These are phyloP conservation scores for Drosophila neonasuta DNA, from an alignment of 2,888 invertebrate species.

Conservation along the genomic window DNA sequence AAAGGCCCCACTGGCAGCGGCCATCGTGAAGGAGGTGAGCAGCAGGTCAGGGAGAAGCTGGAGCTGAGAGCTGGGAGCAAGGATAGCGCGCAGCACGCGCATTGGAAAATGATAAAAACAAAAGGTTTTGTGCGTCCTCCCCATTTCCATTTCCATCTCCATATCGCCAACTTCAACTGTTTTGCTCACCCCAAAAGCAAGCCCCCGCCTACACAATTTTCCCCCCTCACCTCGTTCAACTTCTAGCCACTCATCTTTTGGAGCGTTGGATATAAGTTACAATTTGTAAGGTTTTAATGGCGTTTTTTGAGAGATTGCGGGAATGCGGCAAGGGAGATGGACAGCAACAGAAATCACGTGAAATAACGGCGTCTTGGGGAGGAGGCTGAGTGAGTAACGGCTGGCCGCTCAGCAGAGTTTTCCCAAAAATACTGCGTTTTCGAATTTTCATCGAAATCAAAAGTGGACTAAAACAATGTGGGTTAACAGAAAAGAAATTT, in stretches of 20 bases:
- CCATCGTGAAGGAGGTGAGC: slow-evolving; percentile 71
- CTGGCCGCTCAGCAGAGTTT: slow-evolving; percentile 20
- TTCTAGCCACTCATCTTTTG: slow-evolving; percentile 59
- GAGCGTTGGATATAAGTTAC: slow-evolving; percentile 64
- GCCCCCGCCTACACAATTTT: background rate
- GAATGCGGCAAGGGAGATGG: background rate
- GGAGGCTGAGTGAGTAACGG: slow-evolving; percentile 10
- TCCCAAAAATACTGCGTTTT: slow-evolving; percentile 11
- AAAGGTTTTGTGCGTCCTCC: slow-evolving; percentile 57
- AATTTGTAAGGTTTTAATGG: slow-evolving; percentile 74
- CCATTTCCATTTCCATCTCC: slow-evolving; percentile 4
- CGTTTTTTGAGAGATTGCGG: slow-evolving; percentile 29
- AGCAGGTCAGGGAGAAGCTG: slow-evolving; percentile 9
- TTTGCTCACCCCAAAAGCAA: slow-evolving; percentile 7
- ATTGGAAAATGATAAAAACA: slow-evolving; percentile 75
- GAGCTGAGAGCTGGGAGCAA: slow-evolving; percentile 2
- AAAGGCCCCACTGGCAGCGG: slow-evolving; percentile 38
- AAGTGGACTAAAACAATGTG: background rate
- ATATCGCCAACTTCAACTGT: slow-evolving; percentile 8
- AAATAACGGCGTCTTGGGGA: slow-evolving; percentile 15
- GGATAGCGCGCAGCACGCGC: slow-evolving; percentile 48
- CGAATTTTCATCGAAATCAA: background rate
- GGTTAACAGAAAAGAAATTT: background rate
- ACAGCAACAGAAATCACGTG: slow-evolving; percentile 27
- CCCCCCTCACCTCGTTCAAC: slow-evolving; percentile 9